Base-by-base conservation (phyloP, 1,140 invertebrate species). In the Agraylea sexmaculata region DNA sequence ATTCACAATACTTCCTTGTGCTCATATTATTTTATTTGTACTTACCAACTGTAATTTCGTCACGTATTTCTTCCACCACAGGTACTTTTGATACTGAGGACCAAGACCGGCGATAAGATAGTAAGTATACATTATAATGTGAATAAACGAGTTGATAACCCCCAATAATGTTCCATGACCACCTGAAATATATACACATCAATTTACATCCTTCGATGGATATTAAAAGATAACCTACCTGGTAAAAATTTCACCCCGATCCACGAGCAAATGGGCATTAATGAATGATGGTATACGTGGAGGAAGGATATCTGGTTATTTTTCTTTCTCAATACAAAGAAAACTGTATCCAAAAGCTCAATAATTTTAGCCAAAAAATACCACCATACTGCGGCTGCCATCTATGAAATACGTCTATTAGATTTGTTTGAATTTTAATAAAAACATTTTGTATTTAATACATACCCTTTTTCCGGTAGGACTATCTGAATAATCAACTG, bases 11-110 rank as follows among this genome's bases (percentile, higher is more conserved):
- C 11, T 32, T 38, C 10, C 17, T n/a, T 25, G 23, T 25, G n/a
- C 23, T n/a, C 59, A 64, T 68, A 5, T 8, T 41, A 40, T 27
- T 21, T 68, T 49, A 43, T 60, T 37, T 12, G 25, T 18, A 56
- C 56, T 55, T 51, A 87, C 72, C 78, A 94, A 78, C 62, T 94
- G 90, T 45, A 92, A 58, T 2, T 74, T 70, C 0, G 90, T 94
- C 25, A 94, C 61, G 54, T 94, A 90, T 53, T 80, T 88, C 68
- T 94, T 94, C 88, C 90, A 94, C 88, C 89, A 93, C 5, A 93
- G 64, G 54, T 83, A 90, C 37, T 82, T 86, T 56, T 88, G 85
- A 50, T 87, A 72, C 30, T 75, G 68, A 0, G 87, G 86, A 30
- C 88, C 88, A 45, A 92, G 70, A 0, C 87, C 86, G 10, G 87